phyloP scores from a whole-genome alignment of 2,797 vertebrate genomes.

The Amblyopsis hoosieri region DNA sequence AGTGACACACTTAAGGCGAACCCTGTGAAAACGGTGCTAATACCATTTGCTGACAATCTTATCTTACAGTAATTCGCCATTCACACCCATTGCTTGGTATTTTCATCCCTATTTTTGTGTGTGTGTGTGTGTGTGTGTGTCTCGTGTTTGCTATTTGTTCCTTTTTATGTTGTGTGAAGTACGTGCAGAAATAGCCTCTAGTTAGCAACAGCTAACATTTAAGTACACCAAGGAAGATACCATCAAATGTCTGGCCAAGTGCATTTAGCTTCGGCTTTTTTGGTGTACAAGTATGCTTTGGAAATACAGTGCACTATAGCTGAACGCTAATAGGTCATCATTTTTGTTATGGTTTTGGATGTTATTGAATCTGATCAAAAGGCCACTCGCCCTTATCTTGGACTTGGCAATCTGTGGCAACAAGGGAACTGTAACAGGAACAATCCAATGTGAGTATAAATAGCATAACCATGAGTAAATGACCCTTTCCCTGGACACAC shows the following conservation, averaged over 20 bases:
- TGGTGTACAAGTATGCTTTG: constrained; percentile 3
- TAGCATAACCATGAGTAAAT: constrained; percentile 70
- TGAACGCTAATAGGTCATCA: constrained; percentile 56
- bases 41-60: neutral
- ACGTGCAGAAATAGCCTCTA: too few species aligned
- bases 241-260: neutral
- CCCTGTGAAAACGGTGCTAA: too few species aligned
- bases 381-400: constrained; percentile 55
- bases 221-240: neutral
- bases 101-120: neutral
- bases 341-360: constrained; percentile 48
- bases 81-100: neutral
- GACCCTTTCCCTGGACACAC: constrained; percentile 74
- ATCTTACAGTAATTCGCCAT: neutral
- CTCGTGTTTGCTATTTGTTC: too few species aligned
- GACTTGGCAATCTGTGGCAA: constrained; percentile 68
- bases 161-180: too few species aligned
- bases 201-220: too few species aligned
- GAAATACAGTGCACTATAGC: constrained; percentile 35
- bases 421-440: constrained; percentile 64
- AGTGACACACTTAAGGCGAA: too few species aligned
- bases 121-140: neutral
- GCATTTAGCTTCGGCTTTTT: neutral
- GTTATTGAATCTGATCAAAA: constrained; percentile 57
- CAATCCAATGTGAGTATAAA: constrained; percentile 73